Evolutionary conservation across 2,888 invertebrate genomes (phyloP).

Genomic region (Lasioglossum oenotherae): DNA sequence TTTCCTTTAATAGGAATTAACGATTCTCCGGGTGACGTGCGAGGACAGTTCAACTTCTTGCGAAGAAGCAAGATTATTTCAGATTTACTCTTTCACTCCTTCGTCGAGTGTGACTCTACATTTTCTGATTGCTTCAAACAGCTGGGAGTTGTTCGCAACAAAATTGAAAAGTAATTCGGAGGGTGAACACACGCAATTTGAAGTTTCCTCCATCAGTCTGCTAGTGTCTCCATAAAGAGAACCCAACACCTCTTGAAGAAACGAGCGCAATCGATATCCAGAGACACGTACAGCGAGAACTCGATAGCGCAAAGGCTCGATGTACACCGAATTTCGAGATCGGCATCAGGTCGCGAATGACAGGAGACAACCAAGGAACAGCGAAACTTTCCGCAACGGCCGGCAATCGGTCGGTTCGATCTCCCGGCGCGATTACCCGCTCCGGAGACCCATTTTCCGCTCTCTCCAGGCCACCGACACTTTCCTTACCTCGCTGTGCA

Average conservation of each 20-base stretch:
- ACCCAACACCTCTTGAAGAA: neutral
- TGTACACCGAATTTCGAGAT: neutral
- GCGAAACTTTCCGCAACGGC: neutral
- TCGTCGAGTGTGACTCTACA: no score
- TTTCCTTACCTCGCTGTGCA: conserved; percentile 17
- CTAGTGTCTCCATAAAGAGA: neutral
- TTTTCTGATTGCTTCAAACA: no score
- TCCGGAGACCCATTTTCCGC: conserved; percentile 31
- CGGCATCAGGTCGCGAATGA: neutral
- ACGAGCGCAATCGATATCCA: neutral
- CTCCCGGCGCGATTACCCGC: neutral
- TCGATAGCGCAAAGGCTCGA: neutral
- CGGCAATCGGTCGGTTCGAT: neutral
- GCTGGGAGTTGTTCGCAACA: no score
- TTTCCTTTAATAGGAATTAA: neutral
- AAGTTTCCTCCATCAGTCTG: no score
- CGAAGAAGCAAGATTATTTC: no score
- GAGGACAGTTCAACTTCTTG: no score
- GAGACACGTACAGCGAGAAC: neutral
- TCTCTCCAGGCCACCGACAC: conserved; percentile 15
- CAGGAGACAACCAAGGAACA: neutral
- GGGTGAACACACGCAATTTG: no score
- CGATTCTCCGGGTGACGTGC: no score
- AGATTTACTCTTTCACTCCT: no score
- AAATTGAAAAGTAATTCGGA: no score